These are phyloP conservation scores for Apodemus sylvaticus DNA, from an alignment of 2,113 vertebrate species.

Conservation along the genomic window DNA sequence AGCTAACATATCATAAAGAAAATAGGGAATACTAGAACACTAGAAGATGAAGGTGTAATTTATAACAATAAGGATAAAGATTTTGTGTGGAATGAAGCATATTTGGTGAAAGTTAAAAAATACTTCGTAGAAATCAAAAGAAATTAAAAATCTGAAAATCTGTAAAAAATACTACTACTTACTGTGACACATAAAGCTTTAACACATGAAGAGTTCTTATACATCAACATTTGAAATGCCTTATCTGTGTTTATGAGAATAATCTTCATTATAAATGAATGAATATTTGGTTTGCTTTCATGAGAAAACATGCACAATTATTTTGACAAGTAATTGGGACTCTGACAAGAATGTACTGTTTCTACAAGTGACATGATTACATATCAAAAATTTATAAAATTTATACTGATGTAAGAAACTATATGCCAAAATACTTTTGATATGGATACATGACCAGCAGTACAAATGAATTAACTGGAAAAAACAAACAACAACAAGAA, in stretches of 20 bases:
- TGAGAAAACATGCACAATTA: neutral
- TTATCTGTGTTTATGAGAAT: neutral
- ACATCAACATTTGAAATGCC: neutral
- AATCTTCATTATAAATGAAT: neutral
- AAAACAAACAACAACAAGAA: neutral
- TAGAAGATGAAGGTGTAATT: neutral
- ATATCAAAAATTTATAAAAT: neutral
- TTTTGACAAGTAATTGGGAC: neutral
- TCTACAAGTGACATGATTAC: neutral
- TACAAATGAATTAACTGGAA: neutral
- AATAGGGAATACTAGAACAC: slow-evolving; percentile 14
- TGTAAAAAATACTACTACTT: neutral
- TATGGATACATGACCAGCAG: neutral
- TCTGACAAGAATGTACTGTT: neutral
- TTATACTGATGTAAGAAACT: neutral
- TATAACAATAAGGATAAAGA: neutral
- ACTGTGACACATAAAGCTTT: neutral
- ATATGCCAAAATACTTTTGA: rapidly evolving
- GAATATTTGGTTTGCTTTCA: neutral
- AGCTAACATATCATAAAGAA: neutral
- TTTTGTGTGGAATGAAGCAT: neutral
- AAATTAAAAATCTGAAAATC: neutral
- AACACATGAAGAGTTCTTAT: neutral
- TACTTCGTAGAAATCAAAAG: neutral
- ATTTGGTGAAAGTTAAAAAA: neutral